Percentiles rank a stretch among this genome's conserved stretches.
These are phyloP conservation scores for Xenus cinereus DNA, from an alignment of 2,113 vertebrate genomes.

Conservation along the genomic window DNA sequence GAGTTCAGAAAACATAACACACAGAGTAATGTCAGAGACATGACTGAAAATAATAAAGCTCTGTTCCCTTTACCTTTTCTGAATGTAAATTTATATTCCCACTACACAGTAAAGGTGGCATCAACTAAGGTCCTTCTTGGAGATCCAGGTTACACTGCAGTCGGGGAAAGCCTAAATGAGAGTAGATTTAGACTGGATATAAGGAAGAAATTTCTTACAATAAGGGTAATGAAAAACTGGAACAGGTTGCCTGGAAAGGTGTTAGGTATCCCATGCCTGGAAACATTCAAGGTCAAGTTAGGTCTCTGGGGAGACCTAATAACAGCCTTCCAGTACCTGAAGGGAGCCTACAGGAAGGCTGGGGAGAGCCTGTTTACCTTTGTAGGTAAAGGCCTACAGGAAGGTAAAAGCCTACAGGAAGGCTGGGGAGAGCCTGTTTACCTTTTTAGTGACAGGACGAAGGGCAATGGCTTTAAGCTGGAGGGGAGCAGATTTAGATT, in stretches of 20 bases:
- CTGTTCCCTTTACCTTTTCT: background rate
- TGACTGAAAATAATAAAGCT: background rate
- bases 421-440: too few relatives aligned
- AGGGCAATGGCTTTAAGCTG: too few relatives aligned
- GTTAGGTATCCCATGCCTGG: background rate
- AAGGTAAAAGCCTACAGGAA: too few relatives aligned
- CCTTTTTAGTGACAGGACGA: too few relatives aligned
- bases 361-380: too few relatives aligned
- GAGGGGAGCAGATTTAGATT: too few relatives aligned
- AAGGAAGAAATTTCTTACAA: background rate
- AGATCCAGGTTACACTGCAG: fast-evolving
- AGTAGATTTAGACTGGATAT: background rate
- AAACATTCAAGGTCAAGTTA: background rate
- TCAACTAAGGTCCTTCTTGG: background rate
- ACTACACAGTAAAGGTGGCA: background rate
- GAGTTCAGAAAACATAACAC: background rate
- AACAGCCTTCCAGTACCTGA: too few relatives aligned
- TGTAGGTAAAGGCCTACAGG: too few relatives aligned
- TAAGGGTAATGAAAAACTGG: background rate
- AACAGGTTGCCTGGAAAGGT: background rate
- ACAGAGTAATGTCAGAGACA: background rate
- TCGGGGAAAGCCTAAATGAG: background rate
- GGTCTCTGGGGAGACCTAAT: too few relatives aligned
- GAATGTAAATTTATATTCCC: background rate
- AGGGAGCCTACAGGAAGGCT: too few relatives aligned